phyloP scores from a whole-genome alignment of 2,113 vertebrate genomes.

The Antennarius striatus region DNA sequence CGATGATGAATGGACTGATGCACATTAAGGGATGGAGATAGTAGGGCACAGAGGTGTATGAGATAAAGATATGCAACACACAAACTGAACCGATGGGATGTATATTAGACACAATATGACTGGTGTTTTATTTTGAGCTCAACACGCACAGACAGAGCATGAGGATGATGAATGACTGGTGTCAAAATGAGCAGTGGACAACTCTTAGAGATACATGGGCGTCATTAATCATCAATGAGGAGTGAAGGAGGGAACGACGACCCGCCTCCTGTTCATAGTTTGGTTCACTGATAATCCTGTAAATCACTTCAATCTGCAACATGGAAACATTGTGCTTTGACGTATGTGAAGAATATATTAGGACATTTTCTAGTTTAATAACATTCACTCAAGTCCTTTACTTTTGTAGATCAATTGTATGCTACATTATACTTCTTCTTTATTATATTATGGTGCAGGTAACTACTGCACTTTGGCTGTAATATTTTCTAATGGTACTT shows the following conservation, averaged over 20 bases:
- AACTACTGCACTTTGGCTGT: too few relatives aligned
- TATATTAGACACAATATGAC: background rate
- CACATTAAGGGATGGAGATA: background rate
- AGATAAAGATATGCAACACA: background rate
- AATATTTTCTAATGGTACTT: too few relatives aligned
- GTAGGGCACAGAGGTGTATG: background rate
- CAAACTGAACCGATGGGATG: background rate
- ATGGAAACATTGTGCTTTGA: background rate
- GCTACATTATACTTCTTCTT: too few relatives aligned
- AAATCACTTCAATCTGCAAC: background rate
- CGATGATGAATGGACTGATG: background rate
- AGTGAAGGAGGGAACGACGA: constrained; percentile 9
- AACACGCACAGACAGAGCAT: background rate
- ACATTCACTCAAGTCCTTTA: too few relatives aligned
- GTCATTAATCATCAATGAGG: constrained; percentile 20
- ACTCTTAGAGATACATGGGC: background rate
- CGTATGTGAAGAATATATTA: too few relatives aligned
- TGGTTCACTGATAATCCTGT: background rate
- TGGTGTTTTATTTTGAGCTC: background rate
- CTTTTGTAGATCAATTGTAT: too few relatives aligned
- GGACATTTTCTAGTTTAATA: too few relatives aligned
- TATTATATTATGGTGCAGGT: too few relatives aligned
- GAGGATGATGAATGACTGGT: constrained; percentile 33
- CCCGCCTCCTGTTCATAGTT: constrained; percentile 12
- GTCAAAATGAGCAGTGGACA: constrained; percentile 22